A percentile compares a stretch with the other conserved stretches of the same genome.
Evolutionary conservation across 2,888 invertebrate genomes (phyloP).

Genomic region (Pecten maximus): DNA sequence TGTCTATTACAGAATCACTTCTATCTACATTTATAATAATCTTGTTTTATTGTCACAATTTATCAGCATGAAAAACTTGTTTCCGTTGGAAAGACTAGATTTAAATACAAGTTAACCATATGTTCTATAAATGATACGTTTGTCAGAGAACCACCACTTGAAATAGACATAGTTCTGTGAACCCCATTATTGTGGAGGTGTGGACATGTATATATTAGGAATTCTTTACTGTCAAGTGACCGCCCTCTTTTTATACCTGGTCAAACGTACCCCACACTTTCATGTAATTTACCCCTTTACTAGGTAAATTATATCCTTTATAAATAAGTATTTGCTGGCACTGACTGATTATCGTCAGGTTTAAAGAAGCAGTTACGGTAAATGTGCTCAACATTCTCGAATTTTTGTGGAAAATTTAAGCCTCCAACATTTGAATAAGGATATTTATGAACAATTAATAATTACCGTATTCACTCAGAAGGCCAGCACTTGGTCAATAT

Average conservation of each 20-base stretch:
- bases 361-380: not conserved
- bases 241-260: constrained; percentile 15
- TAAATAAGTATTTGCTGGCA: not conserved
- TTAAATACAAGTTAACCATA: not conserved
- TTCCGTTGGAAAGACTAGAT: not conserved
- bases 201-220: not conserved
- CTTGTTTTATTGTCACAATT: no score
- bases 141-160: not conserved
- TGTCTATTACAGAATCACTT: not conserved
- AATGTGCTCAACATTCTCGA: not conserved
- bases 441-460: no score
- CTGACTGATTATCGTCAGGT: not conserved
- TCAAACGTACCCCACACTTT: not conserved
- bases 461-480: no score
- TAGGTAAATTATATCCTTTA: not conserved
- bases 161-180: not conserved
- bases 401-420: not conserved
- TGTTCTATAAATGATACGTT: not conserved
- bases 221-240: not conserved
- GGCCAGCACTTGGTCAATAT: no score
- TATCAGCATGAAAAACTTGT: no score
- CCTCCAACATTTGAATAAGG: no score
- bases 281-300: not conserved
- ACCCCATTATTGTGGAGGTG: not conserved
- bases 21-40: no score